Evolutionary conservation across 2,797 vertebrate genomes (phyloP), one percentile per base, ranked within the genome.

Genomic region (Pangasius mekongensis): DNA sequence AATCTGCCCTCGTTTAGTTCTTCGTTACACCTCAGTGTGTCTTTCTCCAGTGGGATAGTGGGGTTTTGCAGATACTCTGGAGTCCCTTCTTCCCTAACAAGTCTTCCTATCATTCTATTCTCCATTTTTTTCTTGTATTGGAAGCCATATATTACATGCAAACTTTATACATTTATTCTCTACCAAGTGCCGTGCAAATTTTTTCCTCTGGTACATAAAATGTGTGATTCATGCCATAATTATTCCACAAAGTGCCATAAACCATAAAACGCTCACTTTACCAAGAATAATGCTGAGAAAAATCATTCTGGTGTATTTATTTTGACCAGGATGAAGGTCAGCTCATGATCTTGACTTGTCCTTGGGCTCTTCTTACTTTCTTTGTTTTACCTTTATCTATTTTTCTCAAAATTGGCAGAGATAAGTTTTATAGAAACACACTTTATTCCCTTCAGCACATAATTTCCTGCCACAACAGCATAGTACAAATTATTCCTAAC

Each of bases 21-120:
- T 78, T 84, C 83, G 83, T 84, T 84, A 74, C 56, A 83, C 67
- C 77, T 54, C 74, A 89, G 81, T 58, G 67, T 83, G 78, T 83
- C 80, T 67, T 33, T 71, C 43, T 86, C 58, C 49, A 67, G 13
- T 33, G 27, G 67, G n/a, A 52, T 33, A 54, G 18, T 36, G n/a
- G 43, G 62, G n/a, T 64, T 82, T 64, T 47, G 80, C 58, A 64
- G 80, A 62, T 64, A 83, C 58, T 69, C 54, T 27, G 18, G 62
- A 69, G 47, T 85, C 54, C 20, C 24, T 58, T 85, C 52, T 60
- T 85, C 30, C 47, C n/a, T 84, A n/a, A 67, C 62, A 52, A 84
- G 62, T 67, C 43, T 69, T 84, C 47, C n/a, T 14, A 67, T 69
- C 64, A 69, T 67, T 33, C 47, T 36, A 36, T 22, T 52, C 43